phyloP scores from a whole-genome alignment of 2,113 vertebrate genomes.

The Rhynchomys soricoides region DNA sequence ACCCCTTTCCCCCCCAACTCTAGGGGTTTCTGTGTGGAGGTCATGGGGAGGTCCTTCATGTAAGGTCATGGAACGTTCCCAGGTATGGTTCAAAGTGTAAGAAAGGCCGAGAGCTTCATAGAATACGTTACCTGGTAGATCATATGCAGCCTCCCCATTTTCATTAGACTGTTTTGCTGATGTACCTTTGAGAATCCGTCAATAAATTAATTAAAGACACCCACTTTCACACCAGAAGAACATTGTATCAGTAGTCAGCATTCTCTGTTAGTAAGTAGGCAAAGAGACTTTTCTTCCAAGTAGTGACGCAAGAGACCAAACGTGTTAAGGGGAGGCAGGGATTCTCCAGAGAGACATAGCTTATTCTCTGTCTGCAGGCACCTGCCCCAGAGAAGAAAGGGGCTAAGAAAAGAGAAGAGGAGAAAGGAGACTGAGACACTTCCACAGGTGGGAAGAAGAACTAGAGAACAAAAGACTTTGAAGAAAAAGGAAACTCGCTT shows the following conservation, averaged over 20 bases:
- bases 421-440: not conserved
- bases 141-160: slow-evolving; percentile 85
- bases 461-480: not conserved
- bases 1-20: not conserved
- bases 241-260: slow-evolving; percentile 86
- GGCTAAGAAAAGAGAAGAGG: slow-evolving; percentile 37
- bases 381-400: slow-evolving; percentile 60
- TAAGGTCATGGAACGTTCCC: not conserved
- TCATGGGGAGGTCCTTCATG: not conserved
- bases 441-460: slow-evolving; percentile 22
- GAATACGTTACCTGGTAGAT: slow-evolving; percentile 87
- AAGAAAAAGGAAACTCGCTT: not conserved
- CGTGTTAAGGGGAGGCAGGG: not conserved
- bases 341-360: slow-evolving; percentile 32
- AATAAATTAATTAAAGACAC: slow-evolving; percentile 90
- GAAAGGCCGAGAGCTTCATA: slow-evolving; percentile 74
- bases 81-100: slow-evolving; percentile 65
- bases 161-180: slow-evolving; percentile 87
- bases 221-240: slow-evolving; percentile 87
- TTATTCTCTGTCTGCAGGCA: not conserved
- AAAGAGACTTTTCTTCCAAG: slow-evolving; percentile 83
- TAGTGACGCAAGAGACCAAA: slow-evolving; percentile 69
- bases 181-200: slow-evolving; percentile 89
- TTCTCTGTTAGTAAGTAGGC: slow-evolving; percentile 88
- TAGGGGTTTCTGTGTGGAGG: not conserved